Evolutionary conservation across 2,113 vertebrate species (phyloP), one percentile per base, ranked within the genome.

Genomic region (Delphinapterus leucas): DNA sequence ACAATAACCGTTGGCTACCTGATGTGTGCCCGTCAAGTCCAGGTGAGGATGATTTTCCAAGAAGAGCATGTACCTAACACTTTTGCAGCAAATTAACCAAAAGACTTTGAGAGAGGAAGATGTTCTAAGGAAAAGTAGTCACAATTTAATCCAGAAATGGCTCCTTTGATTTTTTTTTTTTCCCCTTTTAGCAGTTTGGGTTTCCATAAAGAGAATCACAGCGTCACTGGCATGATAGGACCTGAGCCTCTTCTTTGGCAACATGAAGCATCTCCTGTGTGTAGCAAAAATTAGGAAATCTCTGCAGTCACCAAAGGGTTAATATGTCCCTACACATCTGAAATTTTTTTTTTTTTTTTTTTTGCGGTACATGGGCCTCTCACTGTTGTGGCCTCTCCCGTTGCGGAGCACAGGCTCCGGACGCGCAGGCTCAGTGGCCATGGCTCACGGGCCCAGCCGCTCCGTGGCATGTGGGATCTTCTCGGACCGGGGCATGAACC

Each of bases 11-110:
- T 77, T 93, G 92, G 44, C 60, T 95, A 97, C 93, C 97, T 97
- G 97, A 93, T 86, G 81, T 38, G 58, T 21, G 5, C 15, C 60
- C 28, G 87, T 77, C 85, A 90, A 60, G 67, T 90, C 84, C 86
- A 96, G 97, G 88, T 94, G 70, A 97, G 97, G 93, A 81, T 25
- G 65, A 88, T 97, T 77, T 96, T 80, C 14, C 79, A 92, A 96
- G 95, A 82, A 65, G 71, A 97, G 49, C 83, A 8, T 36, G 15
- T 10, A 9, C 38, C 68, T 23, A 17, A 2, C 28, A 31, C 11
- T 97, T 91, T 94, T 84, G 49, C 83, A 86, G 28, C 80, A 81
- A 95, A 97, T 77, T 38, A 23, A 41, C 63, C 79, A 41, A 89
- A 95, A 65, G 79, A 1, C 36, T 49, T 31, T 33, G 14, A 49